Percentiles rank a stretch among this genome's conserved stretches.
phyloP scores from a whole-genome alignment of 2,797 vertebrate genomes.

The Morelia viridis region DNA sequence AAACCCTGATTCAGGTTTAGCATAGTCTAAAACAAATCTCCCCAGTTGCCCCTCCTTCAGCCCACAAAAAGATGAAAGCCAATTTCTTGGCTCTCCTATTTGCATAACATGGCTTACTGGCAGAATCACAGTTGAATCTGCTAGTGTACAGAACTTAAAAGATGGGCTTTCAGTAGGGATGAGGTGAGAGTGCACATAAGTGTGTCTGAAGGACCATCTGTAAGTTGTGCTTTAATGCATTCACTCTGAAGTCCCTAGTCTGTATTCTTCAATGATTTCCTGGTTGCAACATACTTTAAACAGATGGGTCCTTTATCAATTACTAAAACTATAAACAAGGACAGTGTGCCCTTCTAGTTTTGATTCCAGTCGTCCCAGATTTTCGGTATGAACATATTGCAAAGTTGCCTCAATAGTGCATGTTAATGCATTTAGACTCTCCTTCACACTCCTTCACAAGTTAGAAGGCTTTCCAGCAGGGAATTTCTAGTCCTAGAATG shows the following conservation, averaged over 20 bases:
- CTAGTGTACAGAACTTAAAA: background rate
- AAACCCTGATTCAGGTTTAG: background rate
- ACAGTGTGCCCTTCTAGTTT: background rate
- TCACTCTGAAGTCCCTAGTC: conserved; percentile 2
- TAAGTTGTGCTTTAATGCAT: background rate
- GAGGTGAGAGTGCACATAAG: background rate
- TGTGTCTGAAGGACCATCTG: conserved; percentile 1
- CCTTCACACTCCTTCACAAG: background rate
- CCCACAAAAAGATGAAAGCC: background rate
- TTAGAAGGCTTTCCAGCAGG: background rate
- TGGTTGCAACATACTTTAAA: background rate
- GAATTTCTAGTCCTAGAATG: background rate
- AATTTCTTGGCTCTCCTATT: background rate
- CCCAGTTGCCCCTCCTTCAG: background rate
- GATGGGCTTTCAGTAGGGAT: background rate
- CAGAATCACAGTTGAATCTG: background rate
- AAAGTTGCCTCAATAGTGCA: background rate
- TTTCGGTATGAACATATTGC: background rate
- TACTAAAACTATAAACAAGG: conserved; percentile 3
- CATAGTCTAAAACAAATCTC: background rate
- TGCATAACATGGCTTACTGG: background rate
- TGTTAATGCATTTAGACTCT: background rate
- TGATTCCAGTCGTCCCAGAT: background rate
- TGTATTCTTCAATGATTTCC: background rate
- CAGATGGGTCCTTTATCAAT: conserved; percentile 1